These are phyloP conservation scores for Aplidium turbinatum DNA, from an alignment of 23 tunicate species.

Conservation along the genomic window DNA sequence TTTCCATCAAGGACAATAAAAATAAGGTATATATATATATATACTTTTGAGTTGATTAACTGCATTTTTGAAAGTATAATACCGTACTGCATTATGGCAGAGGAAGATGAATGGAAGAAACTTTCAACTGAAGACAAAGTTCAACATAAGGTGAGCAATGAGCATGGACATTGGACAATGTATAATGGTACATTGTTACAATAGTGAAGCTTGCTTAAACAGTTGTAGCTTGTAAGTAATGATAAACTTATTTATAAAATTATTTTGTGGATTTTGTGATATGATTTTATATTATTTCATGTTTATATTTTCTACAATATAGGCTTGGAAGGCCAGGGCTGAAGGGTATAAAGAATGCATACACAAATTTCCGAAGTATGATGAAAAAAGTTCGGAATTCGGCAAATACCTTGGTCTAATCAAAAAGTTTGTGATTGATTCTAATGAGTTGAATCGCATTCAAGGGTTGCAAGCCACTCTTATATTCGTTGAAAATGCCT, in stretches of 20 bases:
- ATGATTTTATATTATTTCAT: not conserved
- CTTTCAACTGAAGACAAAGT: slow-evolving; percentile 83
- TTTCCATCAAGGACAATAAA: no score
- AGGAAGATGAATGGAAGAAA: slow-evolving; percentile 97
- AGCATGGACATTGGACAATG: no score
- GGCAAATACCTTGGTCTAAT: slow-evolving; percentile 81
- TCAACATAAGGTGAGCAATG: slow-evolving; percentile 62
- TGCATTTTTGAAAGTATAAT: no score
- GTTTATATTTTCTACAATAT: not conserved
- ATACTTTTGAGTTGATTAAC: no score
- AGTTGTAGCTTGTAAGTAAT: not conserved
- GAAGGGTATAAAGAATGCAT: slow-evolving; percentile 96
- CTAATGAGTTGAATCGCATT: slow-evolving; percentile 88
- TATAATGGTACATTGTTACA: no score
- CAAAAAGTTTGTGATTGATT: slow-evolving; percentile 88
- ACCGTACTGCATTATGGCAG: slow-evolving; percentile 88
- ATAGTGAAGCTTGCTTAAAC: not conserved
- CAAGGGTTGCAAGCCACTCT: slow-evolving; percentile 80
- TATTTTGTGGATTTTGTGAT: not conserved
- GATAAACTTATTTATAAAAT: not conserved
- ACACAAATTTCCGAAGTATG: slow-evolving; percentile 59
- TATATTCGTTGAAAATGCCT: slow-evolving; percentile 73
- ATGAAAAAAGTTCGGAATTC: slow-evolving; percentile 83
- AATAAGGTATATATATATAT: no score
- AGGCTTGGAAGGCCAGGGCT: slow-evolving; percentile 94